phyloP scores from a whole-genome alignment of 2,113 vertebrate genomes.

The Equus quagga region DNA sequence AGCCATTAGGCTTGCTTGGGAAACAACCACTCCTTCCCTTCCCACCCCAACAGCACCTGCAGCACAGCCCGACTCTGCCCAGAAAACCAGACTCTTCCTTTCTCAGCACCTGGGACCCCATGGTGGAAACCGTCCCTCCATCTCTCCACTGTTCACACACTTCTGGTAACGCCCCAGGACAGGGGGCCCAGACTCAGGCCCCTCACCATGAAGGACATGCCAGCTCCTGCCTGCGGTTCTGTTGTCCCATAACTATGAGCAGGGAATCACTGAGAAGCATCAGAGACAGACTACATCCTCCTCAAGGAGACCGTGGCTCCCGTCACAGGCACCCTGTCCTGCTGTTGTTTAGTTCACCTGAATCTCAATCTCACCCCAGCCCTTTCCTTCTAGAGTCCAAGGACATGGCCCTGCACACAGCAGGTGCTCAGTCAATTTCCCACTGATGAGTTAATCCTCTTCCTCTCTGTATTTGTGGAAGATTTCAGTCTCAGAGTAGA shows the following conservation, averaged over 20 bases:
- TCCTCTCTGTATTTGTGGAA: background rate
- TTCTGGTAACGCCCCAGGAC: background rate
- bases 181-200: background rate
- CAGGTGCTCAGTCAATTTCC: background rate
- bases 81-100: background rate
- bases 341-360: background rate
- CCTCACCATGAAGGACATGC: accelerated
- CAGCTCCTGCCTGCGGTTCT: background rate
- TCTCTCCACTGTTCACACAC: background rate
- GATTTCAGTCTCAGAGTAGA: background rate
- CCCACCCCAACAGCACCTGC: accelerated
- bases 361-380: background rate
- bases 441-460: accelerated
- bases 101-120: accelerated
- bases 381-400: background rate
- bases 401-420: accelerated
- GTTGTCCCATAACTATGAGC: background rate
- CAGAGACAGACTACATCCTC: background rate
- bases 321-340: background rate
- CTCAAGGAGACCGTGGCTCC: too few relatives aligned
- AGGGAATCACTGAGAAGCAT: background rate
- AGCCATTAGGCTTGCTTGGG: background rate
- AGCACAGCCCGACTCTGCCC: background rate
- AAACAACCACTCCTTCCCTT: background rate
- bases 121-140: accelerated